These are phyloP conservation scores for Drosophila rubida DNA, from an alignment of 2,888 invertebrate species.

Conservation along the genomic window DNA sequence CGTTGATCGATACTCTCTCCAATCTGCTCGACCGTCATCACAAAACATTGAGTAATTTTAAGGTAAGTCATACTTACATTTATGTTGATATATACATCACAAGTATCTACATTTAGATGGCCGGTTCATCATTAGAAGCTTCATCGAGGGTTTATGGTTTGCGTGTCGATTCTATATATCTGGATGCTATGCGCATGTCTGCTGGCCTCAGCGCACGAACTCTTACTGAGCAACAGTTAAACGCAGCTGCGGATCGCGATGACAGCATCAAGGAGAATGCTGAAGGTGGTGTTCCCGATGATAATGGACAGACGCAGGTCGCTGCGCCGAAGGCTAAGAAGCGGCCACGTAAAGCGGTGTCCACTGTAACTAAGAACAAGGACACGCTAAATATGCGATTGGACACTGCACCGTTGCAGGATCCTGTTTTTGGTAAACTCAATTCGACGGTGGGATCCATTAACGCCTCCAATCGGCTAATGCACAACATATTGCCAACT, in stretches of 20 bases:
- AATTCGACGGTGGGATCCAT: constrained; percentile 87
- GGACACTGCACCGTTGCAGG: constrained; percentile 85
- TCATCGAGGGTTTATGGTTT: constrained; percentile 95
- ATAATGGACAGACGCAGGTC: constrained; percentile 42
- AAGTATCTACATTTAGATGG: constrained; percentile 87
- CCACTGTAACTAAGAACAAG: constrained; percentile 84
- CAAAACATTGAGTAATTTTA: constrained; percentile 89
- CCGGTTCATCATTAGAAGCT: constrained; percentile 94
- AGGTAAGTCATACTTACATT: constrained; percentile 85
- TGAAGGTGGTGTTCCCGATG: constrained; percentile 50
- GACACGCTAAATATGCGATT: constrained; percentile 83
- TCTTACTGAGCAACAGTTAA: constrained; percentile 63
- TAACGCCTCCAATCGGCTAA: constrained; percentile 87
- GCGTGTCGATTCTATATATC: constrained; percentile 93
- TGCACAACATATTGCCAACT: constrained; percentile 87
- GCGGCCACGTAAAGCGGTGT: constrained; percentile 71
- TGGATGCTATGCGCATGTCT: constrained; percentile 92
- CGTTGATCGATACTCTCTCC: constrained; percentile 94
- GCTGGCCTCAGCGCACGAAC: constrained; percentile 86
- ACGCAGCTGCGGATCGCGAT: constrained; percentile 66
- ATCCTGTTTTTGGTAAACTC: constrained; percentile 88
- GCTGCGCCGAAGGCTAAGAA: constrained; percentile 75
- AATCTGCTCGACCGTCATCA: constrained; percentile 90
- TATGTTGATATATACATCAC: background rate
- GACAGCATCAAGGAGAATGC: constrained; percentile 51